Conservation (phyloP, 2,888 invertebrate genomes). For the Lasius platythorax region DNA sequence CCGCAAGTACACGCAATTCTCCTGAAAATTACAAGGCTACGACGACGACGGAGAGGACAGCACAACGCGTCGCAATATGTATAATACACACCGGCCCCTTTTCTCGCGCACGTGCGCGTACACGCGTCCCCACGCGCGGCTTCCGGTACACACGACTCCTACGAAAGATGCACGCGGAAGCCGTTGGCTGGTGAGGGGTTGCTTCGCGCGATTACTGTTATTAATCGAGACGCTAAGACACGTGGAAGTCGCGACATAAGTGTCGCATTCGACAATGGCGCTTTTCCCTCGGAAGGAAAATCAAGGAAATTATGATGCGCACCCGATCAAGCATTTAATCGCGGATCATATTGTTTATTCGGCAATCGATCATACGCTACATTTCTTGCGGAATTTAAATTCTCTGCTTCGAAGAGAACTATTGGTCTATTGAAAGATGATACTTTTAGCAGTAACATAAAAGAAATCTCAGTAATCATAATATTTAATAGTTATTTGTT, state of each 20-base stretch:
- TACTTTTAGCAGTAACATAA: background rate
- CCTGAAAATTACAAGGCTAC: conserved; percentile 65
- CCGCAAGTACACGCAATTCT: conserved; percentile 65
- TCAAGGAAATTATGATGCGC: background rate
- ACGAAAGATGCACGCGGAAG: conserved; percentile 34
- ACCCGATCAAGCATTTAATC: background rate
- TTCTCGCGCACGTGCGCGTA: conserved; percentile 51
- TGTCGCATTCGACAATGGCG: background rate
- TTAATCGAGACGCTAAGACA: conserved; percentile 9
- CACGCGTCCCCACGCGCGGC: conserved; percentile 31
- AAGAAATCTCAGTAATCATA: background rate
- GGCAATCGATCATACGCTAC: background rate
- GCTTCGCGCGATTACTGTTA: conserved; percentile 10
- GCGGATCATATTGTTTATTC: background rate
- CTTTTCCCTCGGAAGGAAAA: background rate
- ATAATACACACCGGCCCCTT: conserved; percentile 46
- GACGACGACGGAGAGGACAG: conserved; percentile 67
- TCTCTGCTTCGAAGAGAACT: background rate
- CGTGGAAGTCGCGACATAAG: conserved; percentile 14
- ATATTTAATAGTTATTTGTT: background rate
- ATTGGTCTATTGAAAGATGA: background rate
- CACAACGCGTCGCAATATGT: background rate
- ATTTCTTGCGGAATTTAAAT: background rate
- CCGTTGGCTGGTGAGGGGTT: background rate
- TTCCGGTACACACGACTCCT: conserved; percentile 35